These are phyloP conservation scores for Takifugu rubripes DNA, from an alignment of 2,797 vertebrate species.

Conservation along the genomic window DNA sequence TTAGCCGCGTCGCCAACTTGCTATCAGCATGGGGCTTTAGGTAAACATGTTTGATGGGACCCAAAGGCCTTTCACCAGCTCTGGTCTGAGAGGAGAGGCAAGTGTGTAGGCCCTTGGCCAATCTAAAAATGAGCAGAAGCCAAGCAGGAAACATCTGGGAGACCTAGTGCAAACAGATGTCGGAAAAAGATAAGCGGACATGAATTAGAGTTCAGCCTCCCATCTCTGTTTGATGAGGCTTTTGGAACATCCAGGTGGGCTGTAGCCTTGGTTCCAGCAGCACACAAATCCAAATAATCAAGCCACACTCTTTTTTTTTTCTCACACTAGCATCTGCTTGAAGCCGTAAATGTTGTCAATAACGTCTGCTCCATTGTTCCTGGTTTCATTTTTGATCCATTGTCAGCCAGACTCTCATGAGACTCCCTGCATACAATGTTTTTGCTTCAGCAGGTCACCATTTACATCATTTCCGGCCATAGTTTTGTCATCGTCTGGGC, in stretches of 20 bases:
- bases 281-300: constrained; percentile 74
- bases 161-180: constrained; percentile 79
- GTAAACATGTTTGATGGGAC: constrained; percentile 73
- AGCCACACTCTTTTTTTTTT: constrained; percentile 31
- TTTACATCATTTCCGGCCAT: constrained; percentile 79
- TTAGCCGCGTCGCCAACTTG: constrained; percentile 71
- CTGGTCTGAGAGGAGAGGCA: constrained; percentile 52
- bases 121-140: constrained; percentile 63
- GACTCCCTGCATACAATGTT: constrained; percentile 67
- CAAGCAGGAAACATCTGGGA: constrained; percentile 85
- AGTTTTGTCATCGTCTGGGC: constrained; percentile 50
- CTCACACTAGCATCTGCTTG: constrained; percentile 74
- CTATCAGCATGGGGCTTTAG: constrained; percentile 62
- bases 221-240: constrained; percentile 55
- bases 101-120: constrained; percentile 58
- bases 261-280: constrained; percentile 68
- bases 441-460: constrained; percentile 63
- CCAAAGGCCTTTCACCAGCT: constrained; percentile 55
- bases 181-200: constrained; percentile 73
- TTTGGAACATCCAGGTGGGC: constrained; percentile 75
- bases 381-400: constrained; percentile 78
- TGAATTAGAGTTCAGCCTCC: constrained; percentile 60
- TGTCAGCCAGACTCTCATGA: constrained; percentile 75
- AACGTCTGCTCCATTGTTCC: constrained; percentile 72
- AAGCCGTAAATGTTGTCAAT: constrained; percentile 67